These are phyloP conservation scores for Rhabdophis nuchalis DNA, from an alignment of 2,797 vertebrate genomes.

Conservation along the genomic window DNA sequence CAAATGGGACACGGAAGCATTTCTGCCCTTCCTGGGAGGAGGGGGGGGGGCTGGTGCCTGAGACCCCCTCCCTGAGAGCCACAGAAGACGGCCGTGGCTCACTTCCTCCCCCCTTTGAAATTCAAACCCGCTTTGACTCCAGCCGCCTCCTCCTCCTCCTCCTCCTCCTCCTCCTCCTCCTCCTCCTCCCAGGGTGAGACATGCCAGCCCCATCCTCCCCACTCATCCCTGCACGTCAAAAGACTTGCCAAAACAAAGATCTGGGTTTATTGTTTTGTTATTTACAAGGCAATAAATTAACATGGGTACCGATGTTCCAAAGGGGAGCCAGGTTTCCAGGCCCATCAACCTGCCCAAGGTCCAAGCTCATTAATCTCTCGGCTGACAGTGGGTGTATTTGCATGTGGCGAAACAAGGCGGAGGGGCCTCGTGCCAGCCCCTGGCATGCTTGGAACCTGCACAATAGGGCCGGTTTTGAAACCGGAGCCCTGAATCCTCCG, in stretches of 20 bases:
- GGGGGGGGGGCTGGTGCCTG: neutral
- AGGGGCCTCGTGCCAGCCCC: neutral
- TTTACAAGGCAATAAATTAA: slow-evolving; percentile 5
- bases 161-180: neutral
- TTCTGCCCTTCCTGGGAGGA: neutral
- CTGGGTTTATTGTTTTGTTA: neutral
- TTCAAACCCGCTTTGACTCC: neutral
- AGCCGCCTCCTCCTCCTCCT: neutral
- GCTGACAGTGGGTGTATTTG: accelerated
- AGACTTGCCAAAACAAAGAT: neutral
- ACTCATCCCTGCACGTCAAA: neutral
- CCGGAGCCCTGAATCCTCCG: neutral
- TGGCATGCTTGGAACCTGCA: neutral
- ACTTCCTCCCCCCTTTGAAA: neutral
- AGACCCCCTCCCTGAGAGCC: neutral
- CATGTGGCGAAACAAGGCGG: no score
- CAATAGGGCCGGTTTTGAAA: neutral
- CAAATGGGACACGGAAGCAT: neutral
- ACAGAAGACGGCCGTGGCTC: no score
- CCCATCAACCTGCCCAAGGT: accelerated
- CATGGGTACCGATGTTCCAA: neutral
- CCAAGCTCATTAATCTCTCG: neutral
- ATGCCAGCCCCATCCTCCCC: neutral
- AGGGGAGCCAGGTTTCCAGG: neutral
- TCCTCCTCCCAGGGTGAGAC: neutral